Conservation (phyloP, 2,797 vertebrate species). For the Trematomus bernacchii region DNA sequence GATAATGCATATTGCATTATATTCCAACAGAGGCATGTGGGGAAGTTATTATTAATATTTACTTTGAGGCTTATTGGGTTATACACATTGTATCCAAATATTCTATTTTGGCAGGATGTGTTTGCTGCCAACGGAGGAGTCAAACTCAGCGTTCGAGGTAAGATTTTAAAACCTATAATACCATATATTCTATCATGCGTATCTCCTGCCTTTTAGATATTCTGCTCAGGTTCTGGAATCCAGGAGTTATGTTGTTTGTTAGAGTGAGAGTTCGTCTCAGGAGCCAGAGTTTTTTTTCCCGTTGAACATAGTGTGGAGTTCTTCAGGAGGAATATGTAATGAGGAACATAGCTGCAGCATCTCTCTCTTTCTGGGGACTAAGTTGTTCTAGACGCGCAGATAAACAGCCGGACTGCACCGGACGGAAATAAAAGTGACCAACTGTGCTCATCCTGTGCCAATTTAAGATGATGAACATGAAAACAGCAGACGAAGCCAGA, state of each 20-base stretch:
- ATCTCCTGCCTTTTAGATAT: constrained; percentile 56
- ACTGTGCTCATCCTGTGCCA: constrained; percentile 54
- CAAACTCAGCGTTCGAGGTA: constrained; percentile 3
- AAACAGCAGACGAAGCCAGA: constrained; percentile 52
- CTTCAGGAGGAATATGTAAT: constrained; percentile 80
- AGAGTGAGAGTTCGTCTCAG: constrained; percentile 68
- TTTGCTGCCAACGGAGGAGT: constrained; percentile 9
- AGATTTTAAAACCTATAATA: not conserved
- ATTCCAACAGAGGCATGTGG: constrained; percentile 46
- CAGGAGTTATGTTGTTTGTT: constrained; percentile 73
- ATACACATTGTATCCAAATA: constrained; percentile 41
- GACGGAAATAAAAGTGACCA: constrained; percentile 59
- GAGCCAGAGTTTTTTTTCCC: constrained; percentile 61
- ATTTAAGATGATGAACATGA: constrained; percentile 43
- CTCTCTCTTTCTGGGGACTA: constrained; percentile 63
- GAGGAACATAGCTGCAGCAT: constrained; percentile 68
- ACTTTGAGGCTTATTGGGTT: constrained; percentile 53
- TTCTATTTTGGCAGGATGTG: constrained; percentile 29
- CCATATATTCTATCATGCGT: constrained; percentile 14
- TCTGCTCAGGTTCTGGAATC: constrained; percentile 70
- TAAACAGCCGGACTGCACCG: constrained; percentile 55
- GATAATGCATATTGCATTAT: constrained; percentile 63
- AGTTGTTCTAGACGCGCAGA: constrained; percentile 58
- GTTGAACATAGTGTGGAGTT: constrained; percentile 71
- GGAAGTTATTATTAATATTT: constrained; percentile 59